phyloP scores from a whole-genome alignment of 2,797 vertebrate genomes.

The Echiichthys vipera region DNA sequence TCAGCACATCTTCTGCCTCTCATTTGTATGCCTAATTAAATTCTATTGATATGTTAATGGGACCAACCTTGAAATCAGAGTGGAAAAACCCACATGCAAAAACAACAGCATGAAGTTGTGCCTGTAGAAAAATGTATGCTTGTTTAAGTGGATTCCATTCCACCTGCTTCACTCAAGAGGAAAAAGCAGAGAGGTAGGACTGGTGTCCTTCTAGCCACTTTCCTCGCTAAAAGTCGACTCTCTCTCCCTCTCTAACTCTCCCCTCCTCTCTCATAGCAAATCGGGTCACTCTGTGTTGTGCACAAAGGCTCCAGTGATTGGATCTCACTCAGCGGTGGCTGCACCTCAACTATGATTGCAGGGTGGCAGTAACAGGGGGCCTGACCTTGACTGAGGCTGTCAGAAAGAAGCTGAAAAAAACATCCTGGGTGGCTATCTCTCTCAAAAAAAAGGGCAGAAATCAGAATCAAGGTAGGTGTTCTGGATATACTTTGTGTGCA shows the following conservation, averaged over 20 bases:
- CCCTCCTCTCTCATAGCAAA: slow-evolving; percentile 8
- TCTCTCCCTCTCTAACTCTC: slow-evolving; percentile 13
- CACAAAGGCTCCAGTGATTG: slow-evolving; percentile 63
- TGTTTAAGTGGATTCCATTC: slow-evolving; percentile 45
- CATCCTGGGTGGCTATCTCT: slow-evolving; percentile 36
- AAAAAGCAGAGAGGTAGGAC: slow-evolving; percentile 8
- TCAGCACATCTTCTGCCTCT: neutral
- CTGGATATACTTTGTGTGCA: slow-evolving; percentile 27
- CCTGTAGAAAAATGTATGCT: neutral
- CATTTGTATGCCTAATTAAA: slow-evolving; percentile 16
- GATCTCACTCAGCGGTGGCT: slow-evolving; percentile 54
- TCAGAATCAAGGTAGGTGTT: slow-evolving; percentile 7
- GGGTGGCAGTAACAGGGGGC: slow-evolving; percentile 60
- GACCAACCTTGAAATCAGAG: slow-evolving; percentile 3
- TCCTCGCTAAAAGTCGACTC: slow-evolving; percentile 38
- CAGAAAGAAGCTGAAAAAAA: slow-evolving; percentile 41
- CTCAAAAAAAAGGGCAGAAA: neutral
- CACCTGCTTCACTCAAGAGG: slow-evolving; percentile 5
- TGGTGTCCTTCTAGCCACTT: slow-evolving; percentile 31
- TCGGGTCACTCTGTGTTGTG: slow-evolving; percentile 40
- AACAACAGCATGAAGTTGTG: neutral
- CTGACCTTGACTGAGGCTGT: slow-evolving; percentile 61
- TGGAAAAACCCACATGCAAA: slow-evolving; percentile 12
- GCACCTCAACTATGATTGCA: slow-evolving; percentile 60
- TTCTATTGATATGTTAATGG: slow-evolving; percentile 7